Base-by-base conservation (phyloP, 2,888 invertebrate genomes). In the Mesoligia furuncula region DNA sequence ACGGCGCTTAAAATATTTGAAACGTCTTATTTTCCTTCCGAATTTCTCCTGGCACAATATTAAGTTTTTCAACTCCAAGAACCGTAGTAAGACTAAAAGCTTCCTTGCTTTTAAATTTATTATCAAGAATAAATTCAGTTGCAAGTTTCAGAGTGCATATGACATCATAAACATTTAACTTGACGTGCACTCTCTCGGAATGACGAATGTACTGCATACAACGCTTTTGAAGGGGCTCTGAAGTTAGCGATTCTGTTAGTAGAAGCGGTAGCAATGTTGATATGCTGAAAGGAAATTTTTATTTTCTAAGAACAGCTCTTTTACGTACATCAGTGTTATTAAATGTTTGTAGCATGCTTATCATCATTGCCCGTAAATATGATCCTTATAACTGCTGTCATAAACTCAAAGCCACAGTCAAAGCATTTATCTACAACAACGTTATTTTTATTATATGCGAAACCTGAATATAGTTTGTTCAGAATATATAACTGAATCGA, bases 151-250 rank as follows among this genome's bases (percentile, higher is more conserved):
- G 31, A 79, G 80, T 84, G 77, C 82, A 84, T 72, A 65, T 80
- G 87, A 69, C 80, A 66, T 83, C 70, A 71, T 84, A 86, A 83
- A 84, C 84, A 85, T 81, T 85, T 83, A 62, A 67, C 62, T 77
- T 80, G 81, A 87, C 70, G 73, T 74, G 81, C 77, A 84, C 85
- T 77, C 70, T 75, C 73, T 15, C 17, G 57, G 20, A 75, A 77
- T 85, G 80, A 77, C 69, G 80, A 27, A 85, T 75, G 42, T 67
- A 57, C 68, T 39, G 31, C 61, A 48, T 48, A 67, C 15, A 68
- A 72, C 20, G 48, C 54, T 62, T 71, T 73, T 45, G 13, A 20
- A 42, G 24, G 11, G 36, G 67, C 64, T 42, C 67, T 64, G 51
- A 57, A 48, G 59, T 20, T 4, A 36, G 73, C 57, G 54, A 0